Percentiles rank a stretch among this genome's conserved stretches.
Conservation (phyloP, 1,140 invertebrate genomes). For the Psilanteris sp. region DNA sequence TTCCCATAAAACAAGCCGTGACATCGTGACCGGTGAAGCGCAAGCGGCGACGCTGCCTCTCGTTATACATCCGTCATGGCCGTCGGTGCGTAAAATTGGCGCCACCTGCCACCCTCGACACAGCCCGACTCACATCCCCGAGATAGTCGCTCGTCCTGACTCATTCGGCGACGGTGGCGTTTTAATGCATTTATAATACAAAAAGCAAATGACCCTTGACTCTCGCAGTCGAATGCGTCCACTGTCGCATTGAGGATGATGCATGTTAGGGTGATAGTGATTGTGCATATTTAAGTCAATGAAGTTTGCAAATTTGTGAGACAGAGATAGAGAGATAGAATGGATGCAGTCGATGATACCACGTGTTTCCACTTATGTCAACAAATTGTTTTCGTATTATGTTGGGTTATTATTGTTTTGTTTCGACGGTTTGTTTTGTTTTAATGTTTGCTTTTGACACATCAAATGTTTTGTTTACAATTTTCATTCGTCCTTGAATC, state of each 20-base stretch:
- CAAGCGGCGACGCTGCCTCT: conserved; percentile 44
- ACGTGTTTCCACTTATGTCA: too few species aligned
- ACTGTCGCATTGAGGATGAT: conserved; percentile 8
- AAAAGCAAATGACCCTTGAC: conserved; percentile 74
- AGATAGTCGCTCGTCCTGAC: conserved; percentile 58
- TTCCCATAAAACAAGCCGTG: conserved; percentile 68
- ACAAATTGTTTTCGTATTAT: too few species aligned
- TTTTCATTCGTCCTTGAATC: too few species aligned
- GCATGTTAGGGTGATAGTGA: conserved; percentile 14
- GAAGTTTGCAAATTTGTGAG: conserved; percentile 9
- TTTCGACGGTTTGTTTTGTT: too few species aligned
- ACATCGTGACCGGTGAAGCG: conserved; percentile 65
- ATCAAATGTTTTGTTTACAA: too few species aligned
- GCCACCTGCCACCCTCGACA: conserved; percentile 78
- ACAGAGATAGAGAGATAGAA: too few species aligned
- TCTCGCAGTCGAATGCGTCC: conserved; percentile 63
- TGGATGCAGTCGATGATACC: too few species aligned
- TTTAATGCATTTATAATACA: conserved; percentile 79
- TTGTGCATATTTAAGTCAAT: conserved; percentile 24
- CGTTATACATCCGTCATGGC: conserved; percentile 77
- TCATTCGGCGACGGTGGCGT: conserved; percentile 62
- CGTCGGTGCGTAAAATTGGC: conserved; percentile 80
- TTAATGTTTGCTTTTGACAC: too few species aligned
- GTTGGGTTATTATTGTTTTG: too few species aligned
- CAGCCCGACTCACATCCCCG: conserved; percentile 55